Evolutionary conservation across 2,113 vertebrate species (phyloP).

Genomic region (Microcebus griseorufus): DNA sequence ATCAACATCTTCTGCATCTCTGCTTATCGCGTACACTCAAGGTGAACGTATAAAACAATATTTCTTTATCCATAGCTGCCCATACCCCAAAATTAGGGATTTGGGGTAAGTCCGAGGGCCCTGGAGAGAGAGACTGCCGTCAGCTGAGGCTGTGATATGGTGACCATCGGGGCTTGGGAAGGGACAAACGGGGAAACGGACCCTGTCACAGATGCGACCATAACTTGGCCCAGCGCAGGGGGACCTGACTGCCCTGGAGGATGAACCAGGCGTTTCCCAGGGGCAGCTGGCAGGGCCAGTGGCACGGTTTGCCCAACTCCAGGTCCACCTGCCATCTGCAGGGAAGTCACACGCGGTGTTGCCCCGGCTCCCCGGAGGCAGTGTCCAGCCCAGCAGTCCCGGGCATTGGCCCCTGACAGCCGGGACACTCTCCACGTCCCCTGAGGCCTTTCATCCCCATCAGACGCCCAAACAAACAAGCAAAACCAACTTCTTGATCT

Average conservation of each 20-base stretch:
- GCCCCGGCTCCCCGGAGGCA: neutral
- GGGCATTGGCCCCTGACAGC: neutral
- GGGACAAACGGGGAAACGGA: neutral
- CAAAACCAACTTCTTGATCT: neutral
- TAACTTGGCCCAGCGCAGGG: neutral
- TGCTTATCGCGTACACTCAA: neutral
- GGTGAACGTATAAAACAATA: neutral
- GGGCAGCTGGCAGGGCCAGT: neutral
- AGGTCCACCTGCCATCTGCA: neutral
- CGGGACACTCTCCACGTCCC: neutral
- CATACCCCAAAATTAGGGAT: neutral
- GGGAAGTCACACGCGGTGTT: neutral
- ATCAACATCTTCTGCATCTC: neutral
- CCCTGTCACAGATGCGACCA: neutral
- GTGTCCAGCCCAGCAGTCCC: neutral
- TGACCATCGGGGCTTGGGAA: too few species aligned
- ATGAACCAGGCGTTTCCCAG: neutral
- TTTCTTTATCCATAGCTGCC: neutral
- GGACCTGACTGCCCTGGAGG: neutral
- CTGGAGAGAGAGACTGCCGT: neutral
- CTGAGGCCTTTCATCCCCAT: neutral
- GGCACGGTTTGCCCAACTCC: neutral
- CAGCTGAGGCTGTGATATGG: neutral
- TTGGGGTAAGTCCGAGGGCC: neutral
- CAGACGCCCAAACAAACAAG: constrained; percentile 46